phyloP scores from a whole-genome alignment of 2,797 vertebrate species.

The Myotis planiceps region DNA sequence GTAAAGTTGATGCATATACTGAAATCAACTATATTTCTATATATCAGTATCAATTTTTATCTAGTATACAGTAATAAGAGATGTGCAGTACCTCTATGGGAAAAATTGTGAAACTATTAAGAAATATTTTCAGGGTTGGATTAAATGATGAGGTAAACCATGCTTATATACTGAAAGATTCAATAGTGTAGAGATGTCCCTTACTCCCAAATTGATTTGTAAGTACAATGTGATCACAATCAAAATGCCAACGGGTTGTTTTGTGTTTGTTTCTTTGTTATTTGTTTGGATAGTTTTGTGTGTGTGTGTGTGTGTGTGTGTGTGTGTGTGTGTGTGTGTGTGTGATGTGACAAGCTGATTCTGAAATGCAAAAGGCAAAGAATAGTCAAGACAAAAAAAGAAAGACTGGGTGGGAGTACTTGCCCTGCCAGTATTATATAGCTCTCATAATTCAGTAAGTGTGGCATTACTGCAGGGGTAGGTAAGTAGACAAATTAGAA shows the following conservation, averaged over 20 bases:
- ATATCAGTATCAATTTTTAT: neutral
- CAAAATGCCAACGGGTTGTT: neutral
- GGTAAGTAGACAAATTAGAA: neutral
- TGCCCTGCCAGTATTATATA: neutral
- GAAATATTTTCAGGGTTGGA: neutral
- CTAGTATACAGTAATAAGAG: neutral
- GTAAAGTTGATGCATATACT: neutral
- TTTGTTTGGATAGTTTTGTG: neutral
- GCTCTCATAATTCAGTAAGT: neutral
- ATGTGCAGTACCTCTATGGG: neutral
- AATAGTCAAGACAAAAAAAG: neutral
- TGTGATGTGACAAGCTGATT: constrained; percentile 3
- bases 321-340: neutral
- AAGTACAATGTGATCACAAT: neutral
- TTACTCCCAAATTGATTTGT: neutral
- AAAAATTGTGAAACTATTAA: neutral
- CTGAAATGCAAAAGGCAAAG: neutral
- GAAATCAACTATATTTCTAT: neutral
- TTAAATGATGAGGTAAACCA: neutral
- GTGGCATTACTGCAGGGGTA: neutral
- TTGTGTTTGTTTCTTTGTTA: neutral
- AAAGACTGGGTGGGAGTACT: neutral
- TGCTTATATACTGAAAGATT: neutral
- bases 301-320: neutral
- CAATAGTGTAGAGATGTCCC: neutral